Percentiles rank a stretch among this genome's conserved stretches.
Conservation (phyloP, 2,113 vertebrate genomes). For the Toxotes jaculatrix region DNA sequence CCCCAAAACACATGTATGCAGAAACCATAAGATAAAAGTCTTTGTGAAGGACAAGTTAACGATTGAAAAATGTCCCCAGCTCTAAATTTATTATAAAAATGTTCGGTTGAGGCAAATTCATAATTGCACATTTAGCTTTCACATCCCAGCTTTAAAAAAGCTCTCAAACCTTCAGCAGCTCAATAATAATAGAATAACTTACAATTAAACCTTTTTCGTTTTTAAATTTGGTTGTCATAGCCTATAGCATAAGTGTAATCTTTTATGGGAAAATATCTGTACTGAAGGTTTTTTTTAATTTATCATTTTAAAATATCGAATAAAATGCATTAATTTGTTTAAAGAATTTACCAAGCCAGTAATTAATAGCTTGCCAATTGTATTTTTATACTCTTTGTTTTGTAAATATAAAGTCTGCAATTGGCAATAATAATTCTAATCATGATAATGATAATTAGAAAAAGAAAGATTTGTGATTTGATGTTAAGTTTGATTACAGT, state of each 20-base stretch:
- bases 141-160: background rate
- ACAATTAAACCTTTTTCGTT: background rate
- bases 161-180: background rate
- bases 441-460: background rate
- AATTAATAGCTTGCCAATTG: background rate
- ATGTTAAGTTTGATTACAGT: background rate
- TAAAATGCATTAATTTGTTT: background rate
- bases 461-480: background rate
- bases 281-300: background rate
- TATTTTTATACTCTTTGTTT: background rate
- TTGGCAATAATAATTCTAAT: background rate
- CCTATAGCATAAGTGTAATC: background rate
- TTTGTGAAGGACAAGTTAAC: background rate
- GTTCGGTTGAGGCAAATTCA: background rate
- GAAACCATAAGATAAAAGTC: conserved; percentile 20
- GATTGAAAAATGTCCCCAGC: background rate
- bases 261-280: background rate
- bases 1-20: conserved; percentile 5
- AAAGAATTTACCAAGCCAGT: background rate
- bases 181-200: background rate
- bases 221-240: background rate
- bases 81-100: background rate
- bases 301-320: background rate
- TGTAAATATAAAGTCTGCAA: background rate
- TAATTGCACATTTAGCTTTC: background rate